phyloP scores from a whole-genome alignment of 1,140 invertebrate species.

The Sipha flava region DNA sequence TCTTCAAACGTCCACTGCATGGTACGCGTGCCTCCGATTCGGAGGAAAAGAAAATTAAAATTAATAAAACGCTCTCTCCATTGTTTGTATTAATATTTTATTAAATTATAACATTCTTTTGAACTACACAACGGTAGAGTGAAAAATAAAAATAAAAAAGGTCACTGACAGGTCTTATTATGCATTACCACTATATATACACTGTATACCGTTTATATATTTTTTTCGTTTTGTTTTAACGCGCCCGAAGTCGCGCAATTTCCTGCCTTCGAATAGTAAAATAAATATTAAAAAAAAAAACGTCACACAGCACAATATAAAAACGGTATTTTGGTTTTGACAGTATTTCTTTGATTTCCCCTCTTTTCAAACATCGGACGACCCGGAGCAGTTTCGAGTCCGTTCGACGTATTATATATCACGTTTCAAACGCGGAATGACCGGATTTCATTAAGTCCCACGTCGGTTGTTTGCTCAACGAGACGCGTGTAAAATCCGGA shows the following conservation, averaged over 20 bases:
- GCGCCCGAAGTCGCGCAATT: background rate
- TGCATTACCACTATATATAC: no score
- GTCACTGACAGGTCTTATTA: background rate
- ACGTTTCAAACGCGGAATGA: conserved; percentile 15
- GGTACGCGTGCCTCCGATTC: background rate
- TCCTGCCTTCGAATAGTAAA: background rate
- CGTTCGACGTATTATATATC: background rate
- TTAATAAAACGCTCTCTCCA: background rate
- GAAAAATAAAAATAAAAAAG: background rate
- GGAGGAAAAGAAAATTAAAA: background rate
- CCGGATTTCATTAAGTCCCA: conserved; percentile 22
- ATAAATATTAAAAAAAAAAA: no score
- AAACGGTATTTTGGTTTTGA: background rate
- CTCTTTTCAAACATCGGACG: background rate
- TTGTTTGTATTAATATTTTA: conserved; percentile 11
- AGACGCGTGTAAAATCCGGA: background rate
- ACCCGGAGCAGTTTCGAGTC: background rate
- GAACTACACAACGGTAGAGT: background rate
- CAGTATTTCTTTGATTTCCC: conserved; percentile 2
- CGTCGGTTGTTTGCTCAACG: background rate
- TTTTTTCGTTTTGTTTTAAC: background rate
- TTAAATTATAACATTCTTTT: conserved; percentile 12
- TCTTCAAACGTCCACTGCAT: background rate
- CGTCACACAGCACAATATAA: background rate
- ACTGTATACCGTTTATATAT: background rate